Evolutionary conservation across 2,113 vertebrate species (phyloP).

Genomic region (Strix uralensis): DNA sequence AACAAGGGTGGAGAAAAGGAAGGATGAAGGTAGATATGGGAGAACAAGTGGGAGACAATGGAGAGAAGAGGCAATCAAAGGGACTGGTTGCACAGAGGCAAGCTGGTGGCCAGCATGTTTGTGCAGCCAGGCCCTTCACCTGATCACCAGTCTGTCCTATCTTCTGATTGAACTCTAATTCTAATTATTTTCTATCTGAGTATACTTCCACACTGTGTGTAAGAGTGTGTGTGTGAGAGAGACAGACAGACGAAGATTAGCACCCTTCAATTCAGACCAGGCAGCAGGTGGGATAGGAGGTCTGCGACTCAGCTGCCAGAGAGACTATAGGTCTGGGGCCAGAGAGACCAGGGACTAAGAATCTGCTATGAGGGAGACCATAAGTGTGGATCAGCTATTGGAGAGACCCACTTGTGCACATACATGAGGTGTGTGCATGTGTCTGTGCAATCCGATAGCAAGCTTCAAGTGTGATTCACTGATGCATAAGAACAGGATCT

Average conservation of each 20-base stretch:
- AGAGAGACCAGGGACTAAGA: background rate
- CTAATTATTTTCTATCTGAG: background rate
- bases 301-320: background rate
- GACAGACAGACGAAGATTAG: background rate
- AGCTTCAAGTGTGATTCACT: background rate
- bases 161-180: background rate
- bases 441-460: accelerated
- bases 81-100: background rate
- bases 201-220: background rate
- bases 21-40: background rate
- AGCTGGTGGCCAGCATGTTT: background rate
- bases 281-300: background rate
- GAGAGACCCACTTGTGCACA: background rate
- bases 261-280: background rate
- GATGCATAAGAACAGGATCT: background rate
- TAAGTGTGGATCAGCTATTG: background rate
- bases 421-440: background rate
- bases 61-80: background rate
- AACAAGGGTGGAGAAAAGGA: background rate
- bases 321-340: background rate
- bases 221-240: background rate
- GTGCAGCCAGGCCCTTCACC: background rate
- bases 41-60: background rate
- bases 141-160: background rate
- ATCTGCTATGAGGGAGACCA: background rate